These are phyloP conservation scores for Syrrhaptes paradoxus DNA, from an alignment of 2,113 vertebrate species.

Conservation along the genomic window DNA sequence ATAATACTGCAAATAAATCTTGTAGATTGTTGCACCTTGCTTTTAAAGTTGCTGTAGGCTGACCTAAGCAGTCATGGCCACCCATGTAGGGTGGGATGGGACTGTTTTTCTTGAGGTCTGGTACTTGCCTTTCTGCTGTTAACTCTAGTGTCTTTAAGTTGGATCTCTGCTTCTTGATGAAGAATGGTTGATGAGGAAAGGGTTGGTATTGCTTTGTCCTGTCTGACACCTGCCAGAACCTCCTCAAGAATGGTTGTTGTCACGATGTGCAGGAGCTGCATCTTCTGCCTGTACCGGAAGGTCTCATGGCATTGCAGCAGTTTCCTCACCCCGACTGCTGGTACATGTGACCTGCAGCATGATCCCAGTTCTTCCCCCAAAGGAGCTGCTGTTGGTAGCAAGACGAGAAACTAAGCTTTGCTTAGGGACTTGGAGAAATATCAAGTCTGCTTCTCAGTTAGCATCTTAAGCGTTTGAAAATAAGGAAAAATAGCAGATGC, in stretches of 20 bases:
- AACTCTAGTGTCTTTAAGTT: not conserved
- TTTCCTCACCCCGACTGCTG: not conserved
- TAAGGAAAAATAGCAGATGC: not conserved
- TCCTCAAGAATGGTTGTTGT: not conserved
- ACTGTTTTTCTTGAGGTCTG: not conserved
- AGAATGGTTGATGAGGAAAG: not conserved
- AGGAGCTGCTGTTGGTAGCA: not conserved
- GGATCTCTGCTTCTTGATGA: not conserved
- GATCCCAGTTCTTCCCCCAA: not conserved
- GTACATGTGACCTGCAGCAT: rapidly evolving
- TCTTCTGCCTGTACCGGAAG: not conserved
- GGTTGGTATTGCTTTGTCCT: not conserved
- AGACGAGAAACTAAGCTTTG: not conserved
- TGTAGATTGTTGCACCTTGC: not conserved
- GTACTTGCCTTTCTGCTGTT: not conserved
- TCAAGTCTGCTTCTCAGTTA: not conserved
- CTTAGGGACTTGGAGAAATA: not conserved
- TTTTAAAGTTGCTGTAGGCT: not conserved
- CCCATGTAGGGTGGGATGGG: not conserved
- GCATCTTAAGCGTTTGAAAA: not conserved
- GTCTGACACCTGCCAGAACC: not conserved
- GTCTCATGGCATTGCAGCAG: not conserved
- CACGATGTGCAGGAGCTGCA: rapidly evolving
- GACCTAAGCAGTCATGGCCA: not conserved
- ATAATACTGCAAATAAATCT: not conserved